Percentiles rank a stretch among this genome's conserved stretches.
Evolutionary conservation across 2,113 vertebrate species (phyloP).

Genomic region (Caranx melampygus): DNA sequence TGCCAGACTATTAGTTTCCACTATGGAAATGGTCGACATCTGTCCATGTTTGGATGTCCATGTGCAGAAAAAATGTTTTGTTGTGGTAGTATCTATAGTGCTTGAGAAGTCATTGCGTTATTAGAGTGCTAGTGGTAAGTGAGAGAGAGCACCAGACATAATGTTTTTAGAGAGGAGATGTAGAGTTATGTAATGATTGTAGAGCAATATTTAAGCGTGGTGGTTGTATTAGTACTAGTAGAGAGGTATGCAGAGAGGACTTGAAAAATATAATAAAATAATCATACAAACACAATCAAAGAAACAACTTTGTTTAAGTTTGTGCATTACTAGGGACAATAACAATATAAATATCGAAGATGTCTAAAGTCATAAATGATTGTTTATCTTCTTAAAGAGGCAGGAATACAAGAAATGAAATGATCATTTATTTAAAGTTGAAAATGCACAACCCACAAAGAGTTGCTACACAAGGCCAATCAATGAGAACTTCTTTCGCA

Average conservation of each 20-base stretch:
- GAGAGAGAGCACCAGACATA: not conserved
- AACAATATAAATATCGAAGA: slow-evolving; percentile 4
- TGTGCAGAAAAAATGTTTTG: slow-evolving; percentile 21
- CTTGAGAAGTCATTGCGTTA: not conserved
- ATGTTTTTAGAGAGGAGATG: not conserved
- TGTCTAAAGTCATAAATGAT: slow-evolving; percentile 39
- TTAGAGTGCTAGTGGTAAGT: not conserved
- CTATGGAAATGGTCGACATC: slow-evolving; percentile 87
- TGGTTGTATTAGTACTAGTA: not conserved
- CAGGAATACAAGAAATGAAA: slow-evolving; percentile 58
- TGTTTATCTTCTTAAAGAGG: slow-evolving; percentile 52
- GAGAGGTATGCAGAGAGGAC: not conserved
- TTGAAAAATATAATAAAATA: slow-evolving; percentile 7
- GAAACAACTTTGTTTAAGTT: not conserved
- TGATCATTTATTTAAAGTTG: slow-evolving; percentile 73
- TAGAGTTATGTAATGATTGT: not conserved
- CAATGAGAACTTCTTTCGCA: slow-evolving; percentile 64
- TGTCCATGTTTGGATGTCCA: slow-evolving; percentile 76
- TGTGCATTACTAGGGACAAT: slow-evolving; percentile 1
- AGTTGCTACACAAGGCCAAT: slow-evolving; percentile 61
- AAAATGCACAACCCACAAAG: slow-evolving; percentile 60
- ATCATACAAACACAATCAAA: not conserved
- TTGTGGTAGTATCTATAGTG: not conserved
- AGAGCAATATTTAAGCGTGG: not conserved
- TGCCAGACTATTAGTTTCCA: slow-evolving; percentile 92